phyloP scores from a whole-genome alignment of 2,797 vertebrate species.

The Brachymystax lenok region DNA sequence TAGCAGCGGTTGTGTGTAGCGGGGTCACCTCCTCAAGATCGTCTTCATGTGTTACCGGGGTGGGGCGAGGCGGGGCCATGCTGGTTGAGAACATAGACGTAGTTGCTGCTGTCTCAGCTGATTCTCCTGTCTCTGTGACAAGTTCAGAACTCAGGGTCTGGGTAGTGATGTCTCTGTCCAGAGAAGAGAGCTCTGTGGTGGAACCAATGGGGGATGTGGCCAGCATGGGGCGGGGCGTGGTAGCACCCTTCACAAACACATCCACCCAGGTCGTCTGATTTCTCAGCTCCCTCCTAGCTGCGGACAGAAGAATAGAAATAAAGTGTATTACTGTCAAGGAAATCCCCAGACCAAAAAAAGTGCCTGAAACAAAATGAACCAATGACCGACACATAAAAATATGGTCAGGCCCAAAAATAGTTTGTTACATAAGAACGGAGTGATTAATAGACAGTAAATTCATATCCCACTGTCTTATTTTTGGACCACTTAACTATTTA shows the following conservation, averaged over 20 bases:
- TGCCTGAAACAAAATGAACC: not conserved
- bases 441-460: not conserved
- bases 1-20: conserved; percentile 4
- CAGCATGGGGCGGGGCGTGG: conserved; percentile 23
- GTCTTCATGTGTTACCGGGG: conserved; percentile 40
- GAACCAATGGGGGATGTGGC: conserved; percentile 21
- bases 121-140: conserved; percentile 35
- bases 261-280: conserved; percentile 73
- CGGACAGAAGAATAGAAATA: conserved; percentile 30
- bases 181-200: conserved; percentile 41
- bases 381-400: not conserved
- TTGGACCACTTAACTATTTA: conserved; percentile 11
- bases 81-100: conserved; percentile 81
- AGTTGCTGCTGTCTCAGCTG: conserved; percentile 29
- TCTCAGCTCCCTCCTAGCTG: conserved; percentile 61
- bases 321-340: conserved; percentile 1
- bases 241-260: conserved; percentile 55
- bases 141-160: conserved; percentile 34
- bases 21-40: conserved; percentile 57
- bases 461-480: not conserved
- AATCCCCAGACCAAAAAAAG: not conserved
- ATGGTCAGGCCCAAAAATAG: not conserved
- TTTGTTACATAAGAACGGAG: not conserved
- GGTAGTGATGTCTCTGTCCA: conserved; percentile 35
- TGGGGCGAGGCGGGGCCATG: conserved; percentile 70